Conservation (phyloP, 2,113 vertebrate species). For the Gasterosteus nipponicus region DNA sequence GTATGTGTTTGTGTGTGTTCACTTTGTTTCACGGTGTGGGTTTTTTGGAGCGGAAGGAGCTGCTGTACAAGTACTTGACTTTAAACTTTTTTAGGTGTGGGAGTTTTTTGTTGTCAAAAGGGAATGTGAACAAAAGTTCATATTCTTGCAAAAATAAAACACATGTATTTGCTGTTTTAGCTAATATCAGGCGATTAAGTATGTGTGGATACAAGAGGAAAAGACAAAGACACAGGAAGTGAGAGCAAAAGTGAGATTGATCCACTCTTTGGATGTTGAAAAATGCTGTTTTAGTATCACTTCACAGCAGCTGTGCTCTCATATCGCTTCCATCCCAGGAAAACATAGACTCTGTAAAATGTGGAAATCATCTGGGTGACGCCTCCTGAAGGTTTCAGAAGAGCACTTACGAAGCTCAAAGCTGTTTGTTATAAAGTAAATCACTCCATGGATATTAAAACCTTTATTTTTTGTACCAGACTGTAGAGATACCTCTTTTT, state of each 20-base stretch:
- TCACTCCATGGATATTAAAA: no score
- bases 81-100: slow-evolving; percentile 7
- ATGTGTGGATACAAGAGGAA: neutral
- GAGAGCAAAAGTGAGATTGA: neutral
- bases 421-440: no score
- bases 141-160: neutral
- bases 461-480: no score
- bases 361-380: no score
- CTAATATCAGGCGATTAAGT: neutral
- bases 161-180: neutral
- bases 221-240: neutral
- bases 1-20: slow-evolving; percentile 2
- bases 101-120: neutral
- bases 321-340: no score
- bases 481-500: no score
- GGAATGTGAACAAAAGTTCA: slow-evolving; percentile 8
- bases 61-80: slow-evolving; percentile 17
- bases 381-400: no score
- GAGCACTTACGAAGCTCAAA: no score
- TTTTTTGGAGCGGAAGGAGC: slow-evolving; percentile 8
- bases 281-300: no score
- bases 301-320: neutral
- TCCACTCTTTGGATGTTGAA: neutral
- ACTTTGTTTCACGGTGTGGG: slow-evolving; percentile 12
- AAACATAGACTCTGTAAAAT: no score